Evolutionary conservation across 2,797 vertebrate genomes (phyloP), one percentile per base, ranked within the genome.

Genomic region (Oceanodroma leucorhoa): DNA sequence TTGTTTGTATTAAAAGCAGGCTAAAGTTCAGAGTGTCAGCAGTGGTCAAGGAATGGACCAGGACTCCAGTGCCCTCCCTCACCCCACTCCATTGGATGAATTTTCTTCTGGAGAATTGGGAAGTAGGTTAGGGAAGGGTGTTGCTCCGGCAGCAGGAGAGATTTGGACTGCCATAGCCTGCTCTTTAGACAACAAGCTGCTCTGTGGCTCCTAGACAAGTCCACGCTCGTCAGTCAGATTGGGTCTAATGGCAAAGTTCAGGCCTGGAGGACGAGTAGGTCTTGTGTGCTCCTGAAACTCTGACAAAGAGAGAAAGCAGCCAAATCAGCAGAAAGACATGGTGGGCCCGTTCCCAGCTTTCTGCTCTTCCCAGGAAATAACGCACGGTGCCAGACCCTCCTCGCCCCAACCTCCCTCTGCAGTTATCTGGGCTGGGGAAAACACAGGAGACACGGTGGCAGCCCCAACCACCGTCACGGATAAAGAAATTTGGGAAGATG

Each of bases 371-470:
- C 50, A 10, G 30, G 11, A 41, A 83, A 54, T 27, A 11, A 11
- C 1, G 14, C 12, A 2, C 2, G 4, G 40, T 76, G 22, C n/a
- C 4, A 36, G 46, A 27, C 1, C 20, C 24, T 71, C 34, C 29
- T 17, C 4, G 5, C 45, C 58, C 32, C 48, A 67, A 1, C 17
- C 19, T 75, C 61, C 36, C 40, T 64, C 57, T 61, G 75, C 61
- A 36, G 51, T 61, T 72, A 8, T 10, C 32, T 62, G 67, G 30
- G 22, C 36, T 46, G 50, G 27, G 73, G 46, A 69, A 21, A 61
- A 4, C 7, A 11, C 0, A 0, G 27, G 36, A 53, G 43, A 55
- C 2, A 3, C 1, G 6, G 24, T n/a, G 40, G 40, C 53, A 81
- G 43, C 58, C 19, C 45, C 50, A 75, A 0, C 24, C 58, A 7